Conservation (phyloP, 2,113 vertebrate genomes). For the Rostratula benghalensis region DNA sequence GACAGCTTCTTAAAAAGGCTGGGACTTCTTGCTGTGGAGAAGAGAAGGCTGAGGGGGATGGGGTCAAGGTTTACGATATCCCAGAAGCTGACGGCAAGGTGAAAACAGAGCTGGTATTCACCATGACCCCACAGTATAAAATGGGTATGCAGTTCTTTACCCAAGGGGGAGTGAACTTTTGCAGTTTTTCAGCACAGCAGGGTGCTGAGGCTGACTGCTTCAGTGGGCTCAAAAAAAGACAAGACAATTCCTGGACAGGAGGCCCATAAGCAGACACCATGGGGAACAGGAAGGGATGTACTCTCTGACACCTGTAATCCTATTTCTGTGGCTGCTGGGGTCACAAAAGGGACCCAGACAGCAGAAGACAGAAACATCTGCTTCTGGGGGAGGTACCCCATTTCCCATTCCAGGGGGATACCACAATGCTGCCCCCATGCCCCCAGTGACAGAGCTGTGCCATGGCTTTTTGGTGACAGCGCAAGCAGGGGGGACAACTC, state of each 20-base stretch:
- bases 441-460: background rate
- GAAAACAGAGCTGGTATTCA: background rate
- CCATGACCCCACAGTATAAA: background rate
- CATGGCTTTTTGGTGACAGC: background rate
- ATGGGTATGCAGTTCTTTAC: background rate
- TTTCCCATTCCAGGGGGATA: background rate
- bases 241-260: background rate
- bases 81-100: background rate
- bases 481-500: background rate
- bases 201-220: background rate
- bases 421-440: background rate
- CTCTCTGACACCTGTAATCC: rapidly evolving
- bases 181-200: background rate
- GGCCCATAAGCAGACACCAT: rapidly evolving
- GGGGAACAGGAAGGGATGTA: background rate
- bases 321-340: background rate
- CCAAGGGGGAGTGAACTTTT: background rate
- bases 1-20: background rate
- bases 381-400: background rate
- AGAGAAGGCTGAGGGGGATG: background rate
- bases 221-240: background rate
- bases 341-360: background rate
- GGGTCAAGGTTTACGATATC: background rate
- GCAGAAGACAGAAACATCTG: background rate
- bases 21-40: background rate